Percentiles rank a stretch among this genome's conserved stretches.
Conservation (phyloP, 1,140 invertebrate species). For the Diplogasteroides magnus region DNA sequence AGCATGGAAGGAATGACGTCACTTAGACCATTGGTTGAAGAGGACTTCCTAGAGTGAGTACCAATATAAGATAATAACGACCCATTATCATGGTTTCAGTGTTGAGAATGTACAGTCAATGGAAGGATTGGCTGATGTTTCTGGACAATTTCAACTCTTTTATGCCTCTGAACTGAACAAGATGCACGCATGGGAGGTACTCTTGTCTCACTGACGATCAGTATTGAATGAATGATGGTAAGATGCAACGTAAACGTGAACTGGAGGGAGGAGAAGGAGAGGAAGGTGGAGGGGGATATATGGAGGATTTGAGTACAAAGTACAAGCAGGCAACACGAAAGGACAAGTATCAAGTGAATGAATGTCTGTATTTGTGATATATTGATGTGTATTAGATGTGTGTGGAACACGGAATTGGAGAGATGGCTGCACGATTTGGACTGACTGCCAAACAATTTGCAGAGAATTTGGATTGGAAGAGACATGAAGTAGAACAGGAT, state of each 20-base stretch:
- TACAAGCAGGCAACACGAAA: conserved; percentile 79
- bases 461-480: conserved; percentile 88
- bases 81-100: too few species aligned
- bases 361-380: neutral
- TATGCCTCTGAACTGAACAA: conserved; percentile 63
- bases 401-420: conserved; percentile 40
- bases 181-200: conserved; percentile 37
- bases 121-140: conserved; percentile 85
- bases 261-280: conserved; percentile 57
- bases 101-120: conserved; percentile 70
- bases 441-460: conserved; percentile 90
- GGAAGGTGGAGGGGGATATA: conserved; percentile 4
- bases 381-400: conserved; percentile 32
- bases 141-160: conserved; percentile 85
- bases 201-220: neutral
- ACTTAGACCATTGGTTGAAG: conserved; percentile 74
- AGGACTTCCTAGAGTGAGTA: conserved; percentile 60
- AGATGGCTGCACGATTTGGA: conserved; percentile 68
- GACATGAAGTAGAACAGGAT: conserved; percentile 93
- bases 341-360: conserved; percentile 67
- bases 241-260: neutral
- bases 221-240: conserved; percentile 1
- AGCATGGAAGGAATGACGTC: conserved; percentile 59
- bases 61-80: too few species aligned
- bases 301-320: conserved; percentile 34